These are phyloP conservation scores for Danio tinwini DNA, from an alignment of 2,797 vertebrate species.

Conservation along the genomic window DNA sequence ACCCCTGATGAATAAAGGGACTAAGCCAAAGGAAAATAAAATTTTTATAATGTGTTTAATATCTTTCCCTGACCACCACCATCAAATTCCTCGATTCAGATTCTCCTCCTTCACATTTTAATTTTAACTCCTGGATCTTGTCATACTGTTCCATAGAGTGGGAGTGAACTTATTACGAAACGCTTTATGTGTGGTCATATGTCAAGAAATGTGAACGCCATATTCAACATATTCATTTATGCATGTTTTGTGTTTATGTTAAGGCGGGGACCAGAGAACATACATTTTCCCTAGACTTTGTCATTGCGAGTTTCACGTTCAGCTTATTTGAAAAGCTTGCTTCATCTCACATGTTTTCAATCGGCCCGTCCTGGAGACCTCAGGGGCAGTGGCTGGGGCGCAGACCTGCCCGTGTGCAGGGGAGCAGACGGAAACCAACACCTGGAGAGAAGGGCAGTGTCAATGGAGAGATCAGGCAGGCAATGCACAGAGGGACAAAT, in stretches of 20 bases:
- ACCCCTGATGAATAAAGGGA: too few species aligned
- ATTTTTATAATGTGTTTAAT: background rate
- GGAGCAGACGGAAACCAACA: constrained; percentile 57
- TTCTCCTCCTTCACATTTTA: background rate
- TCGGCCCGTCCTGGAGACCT: constrained; percentile 70
- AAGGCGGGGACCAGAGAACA: constrained; percentile 53
- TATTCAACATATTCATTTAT: constrained; percentile 50
- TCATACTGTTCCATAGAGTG: background rate
- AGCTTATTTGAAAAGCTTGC: constrained; percentile 76
- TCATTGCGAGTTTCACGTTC: constrained; percentile 73
- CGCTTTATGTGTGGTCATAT: constrained; percentile 16
- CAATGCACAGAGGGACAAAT: constrained; percentile 18
- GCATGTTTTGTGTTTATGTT: constrained; percentile 66
- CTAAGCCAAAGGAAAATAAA: too few species aligned
- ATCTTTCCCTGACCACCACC: background rate
- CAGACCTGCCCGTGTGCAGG: constrained; percentile 54
- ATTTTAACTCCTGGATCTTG: background rate
- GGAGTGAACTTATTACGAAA: background rate
- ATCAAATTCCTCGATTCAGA: background rate
- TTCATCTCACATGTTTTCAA: constrained; percentile 83
- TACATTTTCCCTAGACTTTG: constrained; percentile 73
- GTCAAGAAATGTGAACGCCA: constrained; percentile 29
- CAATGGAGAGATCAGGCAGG: constrained; percentile 39
- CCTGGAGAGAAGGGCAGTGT: constrained; percentile 47
- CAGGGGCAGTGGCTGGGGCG: constrained; percentile 62